A percentile compares a stretch with the other conserved stretches of the same genome.
These are phyloP conservation scores for Drosophila putrida DNA, from an alignment of 2,888 invertebrate genomes.

Conservation along the genomic window DNA sequence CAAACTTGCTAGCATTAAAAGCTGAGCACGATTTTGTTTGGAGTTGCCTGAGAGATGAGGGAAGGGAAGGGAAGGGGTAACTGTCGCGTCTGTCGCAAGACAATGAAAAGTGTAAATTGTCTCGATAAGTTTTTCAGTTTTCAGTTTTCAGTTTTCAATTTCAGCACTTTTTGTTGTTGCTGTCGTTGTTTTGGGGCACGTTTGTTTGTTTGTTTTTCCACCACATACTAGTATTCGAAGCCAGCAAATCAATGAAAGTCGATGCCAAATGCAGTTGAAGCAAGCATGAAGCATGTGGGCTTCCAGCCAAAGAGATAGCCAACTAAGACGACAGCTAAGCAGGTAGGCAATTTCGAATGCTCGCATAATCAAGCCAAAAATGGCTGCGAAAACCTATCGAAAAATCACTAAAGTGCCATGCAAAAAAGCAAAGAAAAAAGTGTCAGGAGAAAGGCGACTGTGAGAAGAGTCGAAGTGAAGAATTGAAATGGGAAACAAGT, in stretches of 20 bases:
- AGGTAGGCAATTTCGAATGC: slow-evolving; percentile 59
- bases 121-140: slow-evolving; percentile 67
- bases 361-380: slow-evolving; percentile 76
- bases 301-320: slow-evolving; percentile 19
- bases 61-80: not conserved
- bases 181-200: slow-evolving; percentile 47
- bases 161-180: slow-evolving; percentile 33
- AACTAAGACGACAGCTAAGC: slow-evolving; percentile 20
- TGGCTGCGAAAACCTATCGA: slow-evolving; percentile 58
- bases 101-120: slow-evolving; percentile 76
- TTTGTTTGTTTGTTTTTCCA: slow-evolving; percentile 54
- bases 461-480: not conserved
- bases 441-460: slow-evolving; percentile 68
- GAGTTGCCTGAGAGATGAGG: not conserved
- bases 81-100: slow-evolving; percentile 23
- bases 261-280: slow-evolving; percentile 42
- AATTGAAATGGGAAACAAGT: not conserved
- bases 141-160: slow-evolving; percentile 32
- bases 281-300: slow-evolving; percentile 40
- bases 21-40: slow-evolving; percentile 21
- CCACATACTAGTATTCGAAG: slow-evolving; percentile 22
- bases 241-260: slow-evolving; percentile 70
- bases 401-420: slow-evolving; percentile 44
- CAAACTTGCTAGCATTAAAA: slow-evolving; percentile 46
- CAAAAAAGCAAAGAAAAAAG: slow-evolving; percentile 15